Evolutionary conservation across 2,113 vertebrate genomes (phyloP).

Genomic region (Acrocephalus arundinaceus): DNA sequence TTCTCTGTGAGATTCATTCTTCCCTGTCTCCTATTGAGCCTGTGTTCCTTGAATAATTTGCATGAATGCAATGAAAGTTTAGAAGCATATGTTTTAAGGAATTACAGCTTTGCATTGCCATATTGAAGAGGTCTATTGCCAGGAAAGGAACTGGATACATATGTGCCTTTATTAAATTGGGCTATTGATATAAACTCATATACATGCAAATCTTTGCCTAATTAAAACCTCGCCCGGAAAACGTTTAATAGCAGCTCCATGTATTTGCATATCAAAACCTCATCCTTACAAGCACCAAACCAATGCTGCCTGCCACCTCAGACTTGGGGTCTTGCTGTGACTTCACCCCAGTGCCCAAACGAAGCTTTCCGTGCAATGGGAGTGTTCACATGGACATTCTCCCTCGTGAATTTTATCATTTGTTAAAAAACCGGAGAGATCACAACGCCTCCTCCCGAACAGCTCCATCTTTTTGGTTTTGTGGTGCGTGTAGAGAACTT

Average conservation of each 20-base stretch:
- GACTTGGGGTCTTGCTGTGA: not conserved
- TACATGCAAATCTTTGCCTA: not conserved
- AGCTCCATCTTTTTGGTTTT: not conserved
- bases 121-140: not conserved
- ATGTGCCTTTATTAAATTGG: not conserved
- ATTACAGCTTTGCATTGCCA: not conserved
- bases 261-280: fast-evolving
- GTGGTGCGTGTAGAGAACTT: fast-evolving
- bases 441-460: fast-evolving
- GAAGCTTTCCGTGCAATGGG: not conserved
- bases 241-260: not conserved
- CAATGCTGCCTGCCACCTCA: not conserved
- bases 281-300: fast-evolving
- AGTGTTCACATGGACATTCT: fast-evolving
- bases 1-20: not conserved
- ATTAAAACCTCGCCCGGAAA: not conserved
- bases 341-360: not conserved
- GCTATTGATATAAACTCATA: not conserved
- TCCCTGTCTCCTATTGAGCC: not conserved
- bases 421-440: not conserved
- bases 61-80: not conserved
- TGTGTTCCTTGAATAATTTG: not conserved
- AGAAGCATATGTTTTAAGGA: not conserved
- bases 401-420: not conserved
- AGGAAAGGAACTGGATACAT: not conserved